These are phyloP conservation scores for Chymomyza fuscimana DNA, from an alignment of 2,888 invertebrate genomes.

Conservation along the genomic window DNA sequence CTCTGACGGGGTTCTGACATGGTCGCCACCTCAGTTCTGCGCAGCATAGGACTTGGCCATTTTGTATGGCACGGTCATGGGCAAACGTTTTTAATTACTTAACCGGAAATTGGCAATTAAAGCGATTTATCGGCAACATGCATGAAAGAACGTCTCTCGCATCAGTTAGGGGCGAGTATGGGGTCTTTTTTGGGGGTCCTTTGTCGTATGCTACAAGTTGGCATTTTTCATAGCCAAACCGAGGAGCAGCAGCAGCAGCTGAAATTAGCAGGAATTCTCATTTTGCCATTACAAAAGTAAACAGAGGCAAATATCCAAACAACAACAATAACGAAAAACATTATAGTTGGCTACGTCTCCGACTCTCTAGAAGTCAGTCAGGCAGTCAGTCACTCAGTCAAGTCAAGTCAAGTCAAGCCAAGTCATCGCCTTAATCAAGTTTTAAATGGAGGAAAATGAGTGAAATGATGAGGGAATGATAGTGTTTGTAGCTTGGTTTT, in stretches of 20 bases:
- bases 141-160: conserved; percentile 41
- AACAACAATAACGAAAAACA: conserved; percentile 24
- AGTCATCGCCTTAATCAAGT: conserved; percentile 70
- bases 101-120: conserved; percentile 76
- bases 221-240: conserved; percentile 11
- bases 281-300: conserved; percentile 29
- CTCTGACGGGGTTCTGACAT: neutral
- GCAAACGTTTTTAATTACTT: conserved; percentile 73
- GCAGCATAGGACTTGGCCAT: neutral
- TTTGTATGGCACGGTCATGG: conserved; percentile 1
- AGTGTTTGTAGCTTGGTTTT: neutral
- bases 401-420: conserved; percentile 20
- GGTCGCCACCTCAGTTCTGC: neutral
- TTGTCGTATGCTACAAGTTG: neutral
- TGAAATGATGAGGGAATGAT: conserved; percentile 3
- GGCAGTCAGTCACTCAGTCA: conserved; percentile 11
- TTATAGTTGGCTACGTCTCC: conserved; percentile 1
- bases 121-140: conserved; percentile 74
- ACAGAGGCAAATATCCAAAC: conserved; percentile 11
- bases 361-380: no score
- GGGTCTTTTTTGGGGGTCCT: neutral
- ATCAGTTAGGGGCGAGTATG: neutral
- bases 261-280: conserved; percentile 35
- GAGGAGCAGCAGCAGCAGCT: no score
- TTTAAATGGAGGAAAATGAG: conserved; percentile 52